These are phyloP conservation scores for Scomberomorus guttatus DNA, from an alignment of 2,797 vertebrate genomes.

Conservation along the genomic window DNA sequence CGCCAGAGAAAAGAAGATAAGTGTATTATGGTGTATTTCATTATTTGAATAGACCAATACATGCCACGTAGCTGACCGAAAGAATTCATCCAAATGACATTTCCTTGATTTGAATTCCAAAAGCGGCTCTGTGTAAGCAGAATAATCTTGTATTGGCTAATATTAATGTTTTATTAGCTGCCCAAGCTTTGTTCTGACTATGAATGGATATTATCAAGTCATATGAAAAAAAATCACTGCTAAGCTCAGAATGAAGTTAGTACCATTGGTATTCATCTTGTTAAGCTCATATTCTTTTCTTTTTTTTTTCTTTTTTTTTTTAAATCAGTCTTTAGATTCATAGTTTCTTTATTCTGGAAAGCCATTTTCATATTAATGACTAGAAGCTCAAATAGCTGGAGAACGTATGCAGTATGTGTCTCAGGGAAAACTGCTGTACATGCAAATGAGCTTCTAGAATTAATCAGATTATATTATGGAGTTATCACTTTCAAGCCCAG, in stretches of 20 bases:
- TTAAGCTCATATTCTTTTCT: conserved; percentile 57
- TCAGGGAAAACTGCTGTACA: background rate
- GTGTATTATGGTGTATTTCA: conserved; percentile 42
- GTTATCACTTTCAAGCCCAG: conserved; percentile 37
- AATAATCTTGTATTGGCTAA: conserved; percentile 59
- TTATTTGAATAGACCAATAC: conserved; percentile 52
- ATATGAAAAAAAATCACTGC: conserved; percentile 60
- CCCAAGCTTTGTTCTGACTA: conserved; percentile 64
- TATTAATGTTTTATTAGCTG: conserved; percentile 78
- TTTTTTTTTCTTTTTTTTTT: too few species aligned
- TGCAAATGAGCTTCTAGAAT: conserved; percentile 45
- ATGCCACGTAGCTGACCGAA: conserved; percentile 24
- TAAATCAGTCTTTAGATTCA: conserved; percentile 54
- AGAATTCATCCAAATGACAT: conserved; percentile 55
- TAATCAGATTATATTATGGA: conserved; percentile 41
- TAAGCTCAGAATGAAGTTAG: conserved; percentile 65
- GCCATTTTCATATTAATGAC: conserved; percentile 62
- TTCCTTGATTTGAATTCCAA: conserved; percentile 66
- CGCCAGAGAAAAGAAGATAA: conserved; percentile 26
- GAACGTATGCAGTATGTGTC: conserved; percentile 18
- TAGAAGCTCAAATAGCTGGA: conserved; percentile 32
- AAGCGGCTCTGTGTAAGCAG: conserved; percentile 48
- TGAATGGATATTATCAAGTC: conserved; percentile 68
- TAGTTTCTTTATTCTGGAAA: conserved; percentile 52
- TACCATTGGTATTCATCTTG: conserved; percentile 60